Evolutionary conservation across 2,797 vertebrate genomes (phyloP).

Genomic region (Lemur catta): DNA sequence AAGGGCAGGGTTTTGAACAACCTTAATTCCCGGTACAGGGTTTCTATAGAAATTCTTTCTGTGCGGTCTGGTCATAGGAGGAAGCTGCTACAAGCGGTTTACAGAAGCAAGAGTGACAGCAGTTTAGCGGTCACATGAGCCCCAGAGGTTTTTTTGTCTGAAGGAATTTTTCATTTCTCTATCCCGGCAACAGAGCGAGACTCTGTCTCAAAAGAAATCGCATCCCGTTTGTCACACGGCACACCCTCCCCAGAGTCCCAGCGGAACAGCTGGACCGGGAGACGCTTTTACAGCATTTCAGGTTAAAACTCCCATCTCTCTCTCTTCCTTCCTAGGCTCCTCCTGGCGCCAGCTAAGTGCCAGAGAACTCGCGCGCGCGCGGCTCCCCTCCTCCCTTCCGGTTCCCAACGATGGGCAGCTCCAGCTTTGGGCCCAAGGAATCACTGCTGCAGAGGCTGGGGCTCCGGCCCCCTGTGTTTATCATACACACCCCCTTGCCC

Average conservation of each 20-base stretch:
- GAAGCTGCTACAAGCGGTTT: too few relatives aligned
- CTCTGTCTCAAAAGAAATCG: neutral
- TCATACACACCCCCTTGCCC: slow-evolving; percentile 32
- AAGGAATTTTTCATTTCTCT: too few relatives aligned
- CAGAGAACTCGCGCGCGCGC: neutral
- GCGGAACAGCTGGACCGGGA: neutral
- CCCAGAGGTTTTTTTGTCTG: too few relatives aligned
- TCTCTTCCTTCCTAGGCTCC: neutral
- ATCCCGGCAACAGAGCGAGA: neutral
- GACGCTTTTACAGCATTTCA: neutral
- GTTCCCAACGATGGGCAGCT: neutral
- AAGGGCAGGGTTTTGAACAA: too few relatives aligned
- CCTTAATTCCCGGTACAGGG: too few relatives aligned
- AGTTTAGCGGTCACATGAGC: too few relatives aligned
- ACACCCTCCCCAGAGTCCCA: neutral
- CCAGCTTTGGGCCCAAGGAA: slow-evolving; percentile 4
- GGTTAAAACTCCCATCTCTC: neutral
- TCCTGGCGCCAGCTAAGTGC: neutral
- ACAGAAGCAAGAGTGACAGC: too few relatives aligned
- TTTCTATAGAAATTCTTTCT: too few relatives aligned
- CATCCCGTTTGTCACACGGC: neutral
- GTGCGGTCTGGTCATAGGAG: too few relatives aligned
- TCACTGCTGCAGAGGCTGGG: neutral
- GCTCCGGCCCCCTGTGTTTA: neutral
- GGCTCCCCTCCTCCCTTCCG: neutral